These are phyloP conservation scores for Rhynchotus rufescens DNA, from an alignment of 2,797 vertebrate genomes.

Conservation along the genomic window DNA sequence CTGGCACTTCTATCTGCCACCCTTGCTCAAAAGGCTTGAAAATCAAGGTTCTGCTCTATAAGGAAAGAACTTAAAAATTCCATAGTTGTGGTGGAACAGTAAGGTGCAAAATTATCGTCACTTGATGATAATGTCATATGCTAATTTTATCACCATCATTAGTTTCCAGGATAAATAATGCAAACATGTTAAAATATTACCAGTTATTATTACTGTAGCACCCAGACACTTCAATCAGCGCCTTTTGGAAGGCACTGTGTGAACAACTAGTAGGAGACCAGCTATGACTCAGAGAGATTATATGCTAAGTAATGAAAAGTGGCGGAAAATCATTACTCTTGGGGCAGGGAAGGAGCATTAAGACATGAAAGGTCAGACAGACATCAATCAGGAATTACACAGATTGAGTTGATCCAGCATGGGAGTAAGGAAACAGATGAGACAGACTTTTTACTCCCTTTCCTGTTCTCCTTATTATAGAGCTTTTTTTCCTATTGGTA, in stretches of 20 bases:
- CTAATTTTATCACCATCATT: not conserved
- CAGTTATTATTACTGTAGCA: not conserved
- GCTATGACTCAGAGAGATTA: not conserved
- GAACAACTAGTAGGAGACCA: not conserved
- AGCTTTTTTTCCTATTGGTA: not conserved
- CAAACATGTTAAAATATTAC: not conserved
- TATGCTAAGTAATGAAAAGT: not conserved
- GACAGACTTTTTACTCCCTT: not conserved
- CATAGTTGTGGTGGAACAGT: not conserved
- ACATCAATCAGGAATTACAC: not conserved
- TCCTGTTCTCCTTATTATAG: rapidly evolving
- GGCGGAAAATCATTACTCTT: not conserved
- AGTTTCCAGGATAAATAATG: not conserved
- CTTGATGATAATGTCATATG: not conserved
- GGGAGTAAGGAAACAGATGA: not conserved
- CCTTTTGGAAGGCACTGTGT: rapidly evolving
- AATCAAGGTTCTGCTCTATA: not conserved
- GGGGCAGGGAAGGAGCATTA: not conserved
- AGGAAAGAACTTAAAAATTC: not conserved
- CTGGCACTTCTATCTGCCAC: not conserved
- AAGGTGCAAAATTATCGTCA: not conserved
- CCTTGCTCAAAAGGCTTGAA: not conserved
- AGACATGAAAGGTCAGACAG: slow-evolving; percentile 10
- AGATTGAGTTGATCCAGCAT: not conserved
- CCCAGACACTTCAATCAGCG: not conserved